Percentiles rank a stretch among this genome's conserved stretches.
Evolutionary conservation across 2,888 invertebrate species (phyloP).

Genomic region (Cheilosia grossa): DNA sequence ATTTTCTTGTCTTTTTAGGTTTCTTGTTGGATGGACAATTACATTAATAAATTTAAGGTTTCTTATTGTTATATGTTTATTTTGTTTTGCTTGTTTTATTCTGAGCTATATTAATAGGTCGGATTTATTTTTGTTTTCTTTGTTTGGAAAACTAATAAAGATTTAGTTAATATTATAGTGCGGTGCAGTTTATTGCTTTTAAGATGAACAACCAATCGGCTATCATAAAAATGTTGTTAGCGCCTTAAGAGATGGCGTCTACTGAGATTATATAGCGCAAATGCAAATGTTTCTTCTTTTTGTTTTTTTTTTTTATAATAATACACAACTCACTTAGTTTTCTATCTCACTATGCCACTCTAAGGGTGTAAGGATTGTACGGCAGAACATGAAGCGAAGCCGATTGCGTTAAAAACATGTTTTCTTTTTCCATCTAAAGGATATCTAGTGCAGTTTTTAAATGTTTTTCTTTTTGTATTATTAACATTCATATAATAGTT

Average conservation of each 20-base stretch:
- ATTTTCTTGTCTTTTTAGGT: conserved; percentile 52
- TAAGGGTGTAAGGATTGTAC: conserved; percentile 71
- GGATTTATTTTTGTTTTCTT: conserved; percentile 55
- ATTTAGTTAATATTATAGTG: conserved; percentile 42
- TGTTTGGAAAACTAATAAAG: conserved; percentile 35
- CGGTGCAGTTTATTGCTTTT: conserved; percentile 58
- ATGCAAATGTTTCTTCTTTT: conserved; percentile 35
- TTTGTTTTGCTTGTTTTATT: conserved; percentile 13
- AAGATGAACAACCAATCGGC: conserved; percentile 62
- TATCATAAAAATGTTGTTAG: conserved; percentile 34
- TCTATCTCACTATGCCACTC: conserved; percentile 64
- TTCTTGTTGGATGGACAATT: conserved; percentile 72
- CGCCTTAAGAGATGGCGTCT: conserved; percentile 64
- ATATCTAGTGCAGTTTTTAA: conserved; percentile 56
- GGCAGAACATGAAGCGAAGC: conserved; percentile 68
- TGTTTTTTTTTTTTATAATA: conserved; percentile 17
- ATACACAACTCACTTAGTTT: conserved; percentile 47
- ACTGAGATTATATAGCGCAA: conserved; percentile 30
- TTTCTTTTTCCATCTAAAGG: conserved; percentile 33
- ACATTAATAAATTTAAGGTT: conserved; percentile 36
- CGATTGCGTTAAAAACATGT: conserved; percentile 63
- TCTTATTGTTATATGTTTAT: conserved; percentile 56
- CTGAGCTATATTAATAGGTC: conserved; percentile 70
- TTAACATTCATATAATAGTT: conserved; percentile 26
- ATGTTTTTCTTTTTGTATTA: conserved; percentile 21